Conservation (phyloP, 2,113 vertebrate genomes). For the Entosphenus tridentatus region DNA sequence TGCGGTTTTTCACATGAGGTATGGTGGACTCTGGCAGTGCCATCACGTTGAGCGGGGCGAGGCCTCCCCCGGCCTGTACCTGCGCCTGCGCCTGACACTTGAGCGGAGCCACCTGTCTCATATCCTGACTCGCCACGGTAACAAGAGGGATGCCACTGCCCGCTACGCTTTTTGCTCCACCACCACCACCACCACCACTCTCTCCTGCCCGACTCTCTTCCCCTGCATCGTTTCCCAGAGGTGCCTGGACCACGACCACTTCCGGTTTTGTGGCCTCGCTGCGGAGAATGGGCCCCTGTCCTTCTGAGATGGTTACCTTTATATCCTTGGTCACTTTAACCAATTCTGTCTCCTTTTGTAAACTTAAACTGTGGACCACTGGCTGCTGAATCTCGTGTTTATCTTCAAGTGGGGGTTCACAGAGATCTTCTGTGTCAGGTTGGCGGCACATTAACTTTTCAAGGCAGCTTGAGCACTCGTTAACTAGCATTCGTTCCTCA, state of each 20-base stretch:
- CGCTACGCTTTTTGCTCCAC: background rate
- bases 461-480: too few species aligned
- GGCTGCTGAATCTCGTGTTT: too few species aligned
- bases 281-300: background rate
- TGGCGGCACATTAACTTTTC: too few species aligned
- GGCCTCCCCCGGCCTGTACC: background rate
- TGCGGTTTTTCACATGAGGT: slow-evolving; percentile 4
- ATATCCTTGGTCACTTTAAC: background rate
- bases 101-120: slow-evolving; percentile 1
- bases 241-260: background rate
- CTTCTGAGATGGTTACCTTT: background rate
- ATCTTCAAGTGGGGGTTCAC: too few species aligned
- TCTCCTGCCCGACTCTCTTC: background rate
- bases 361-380: too few species aligned
- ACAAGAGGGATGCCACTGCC: background rate
- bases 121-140: background rate
- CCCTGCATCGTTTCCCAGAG: background rate
- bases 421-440: too few species aligned
- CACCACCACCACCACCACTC: background rate
- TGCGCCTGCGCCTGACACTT: slow-evolving; percentile 4
- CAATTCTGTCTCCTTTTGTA: too few species aligned
- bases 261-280: background rate
- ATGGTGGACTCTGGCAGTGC: slow-evolving; percentile 4
- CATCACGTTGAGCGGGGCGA: slow-evolving; percentile 4
- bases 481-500: too few species aligned